Conservation (phyloP, 2,113 vertebrate species). For the Isurus oxyrinchus region DNA sequence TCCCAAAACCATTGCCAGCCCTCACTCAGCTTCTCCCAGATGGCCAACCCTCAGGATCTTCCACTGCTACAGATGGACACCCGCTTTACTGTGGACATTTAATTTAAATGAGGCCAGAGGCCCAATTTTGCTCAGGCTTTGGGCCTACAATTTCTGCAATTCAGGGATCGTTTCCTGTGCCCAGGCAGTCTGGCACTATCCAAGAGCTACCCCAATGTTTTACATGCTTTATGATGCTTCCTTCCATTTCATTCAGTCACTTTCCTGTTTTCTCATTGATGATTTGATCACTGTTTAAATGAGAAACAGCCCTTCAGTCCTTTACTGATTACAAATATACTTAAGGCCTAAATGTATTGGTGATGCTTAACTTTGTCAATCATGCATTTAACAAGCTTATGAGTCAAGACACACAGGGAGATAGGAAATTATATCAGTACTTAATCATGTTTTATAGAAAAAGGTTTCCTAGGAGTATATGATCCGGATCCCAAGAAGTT, state of each 20-base stretch:
- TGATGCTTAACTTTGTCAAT: conserved; percentile 1
- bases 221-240: background rate
- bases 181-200: background rate
- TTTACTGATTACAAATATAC: background rate
- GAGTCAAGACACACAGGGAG: background rate
- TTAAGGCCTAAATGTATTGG: background rate
- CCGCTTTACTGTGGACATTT: background rate
- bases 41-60: background rate
- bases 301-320: background rate
- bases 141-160: background rate
- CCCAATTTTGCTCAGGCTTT: background rate
- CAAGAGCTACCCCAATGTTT: background rate
- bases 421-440: background rate
- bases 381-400: background rate
- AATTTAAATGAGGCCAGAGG: background rate
- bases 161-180: background rate
- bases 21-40: background rate
- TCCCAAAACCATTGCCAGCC: background rate
- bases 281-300: background rate
- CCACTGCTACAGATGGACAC: background rate
- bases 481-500: conserved; percentile 56
- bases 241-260: background rate
- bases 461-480: conserved; percentile 70
- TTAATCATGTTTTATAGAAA: conserved; percentile 45
- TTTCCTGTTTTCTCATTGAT: background rate